Evolutionary conservation across 2,888 invertebrate genomes (phyloP), one percentile per base, ranked within the genome.

Genomic region (Falcaria lacertinaria): DNA sequence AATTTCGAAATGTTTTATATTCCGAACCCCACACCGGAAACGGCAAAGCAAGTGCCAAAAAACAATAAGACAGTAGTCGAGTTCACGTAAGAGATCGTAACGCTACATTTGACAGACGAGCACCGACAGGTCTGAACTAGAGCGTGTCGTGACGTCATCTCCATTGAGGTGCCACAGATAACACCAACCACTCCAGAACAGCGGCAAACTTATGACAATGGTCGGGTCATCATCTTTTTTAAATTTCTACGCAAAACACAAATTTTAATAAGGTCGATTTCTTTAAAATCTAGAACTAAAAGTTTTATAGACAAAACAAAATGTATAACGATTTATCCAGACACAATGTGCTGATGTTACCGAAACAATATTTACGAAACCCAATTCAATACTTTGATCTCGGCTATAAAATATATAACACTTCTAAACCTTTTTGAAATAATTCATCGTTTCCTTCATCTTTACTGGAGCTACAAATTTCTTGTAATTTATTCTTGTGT

Each of bases 91-190:
- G 60, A 66, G 54, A 55, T 49, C 59, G 69, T 64, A 60, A 65
- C 68, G 64, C 67, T 59, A 66, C 68, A 67, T 70, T 67, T 60
- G 68, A 64, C 61, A 59, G 60, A 60, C 70, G 50, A 50, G 65
- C 66, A 56, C 64, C 60, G 70, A 79, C 83, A 75, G 58, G 80
- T 78, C 73, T 69, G 54, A 81, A 83, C 80, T 80, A 69, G 83
- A 81, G 79, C 81, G 78, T 78, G 56, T 45, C 57, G 47, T 83
- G 81, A 82, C 80, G 79, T 82, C 82, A 82, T 44, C 54, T 48
- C 65, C 72, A 70, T 69, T 69, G 60, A 73, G 58, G 54, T 57
- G 52, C 60, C 63, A 63, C n/a, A 13, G 36, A 37, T 37, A 25
- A 37, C 11, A 37, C 25, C 37, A 37, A 22, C 2, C 15, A 22